Evolutionary conservation across 2,888 invertebrate genomes (phyloP).

Genomic region (Tiliacea aurago): DNA sequence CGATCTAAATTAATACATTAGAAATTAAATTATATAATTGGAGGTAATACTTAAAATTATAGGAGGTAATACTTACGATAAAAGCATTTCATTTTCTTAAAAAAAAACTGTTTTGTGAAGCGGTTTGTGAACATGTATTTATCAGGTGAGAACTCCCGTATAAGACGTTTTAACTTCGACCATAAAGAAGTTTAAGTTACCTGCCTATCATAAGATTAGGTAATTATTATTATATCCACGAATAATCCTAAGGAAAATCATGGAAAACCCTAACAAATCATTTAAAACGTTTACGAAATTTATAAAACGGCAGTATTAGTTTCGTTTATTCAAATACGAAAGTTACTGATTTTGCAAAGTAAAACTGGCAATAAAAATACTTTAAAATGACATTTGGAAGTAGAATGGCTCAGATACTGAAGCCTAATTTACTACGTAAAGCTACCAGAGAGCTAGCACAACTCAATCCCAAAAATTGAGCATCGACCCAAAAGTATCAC

Average conservation of each 20-base stretch:
- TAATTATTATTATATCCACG: conserved; percentile 58
- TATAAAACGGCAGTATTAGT: conserved; percentile 40
- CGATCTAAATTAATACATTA: conserved; percentile 75
- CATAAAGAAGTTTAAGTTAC: conserved; percentile 51
- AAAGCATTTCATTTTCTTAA: conserved; percentile 78
- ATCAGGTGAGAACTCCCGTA: conserved; percentile 64
- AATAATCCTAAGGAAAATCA: conserved; percentile 57
- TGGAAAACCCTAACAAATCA: conserved; percentile 48
- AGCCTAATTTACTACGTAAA: conserved; percentile 46
- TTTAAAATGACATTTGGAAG: conserved; percentile 67
- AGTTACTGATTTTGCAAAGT: conserved; percentile 62
- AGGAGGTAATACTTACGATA: conserved; percentile 89
- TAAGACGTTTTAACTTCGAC: conserved; percentile 40
- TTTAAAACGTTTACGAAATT: conserved; percentile 48
- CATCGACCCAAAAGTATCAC: conserved; percentile 16
- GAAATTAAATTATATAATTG: conserved; percentile 83
- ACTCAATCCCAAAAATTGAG: conserved; percentile 28
- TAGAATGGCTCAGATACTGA: conserved; percentile 42
- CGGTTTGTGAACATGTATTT: conserved; percentile 83
- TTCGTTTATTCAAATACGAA: conserved; percentile 53
- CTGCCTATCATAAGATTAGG: conserved; percentile 64
- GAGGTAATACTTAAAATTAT: conserved; percentile 89
- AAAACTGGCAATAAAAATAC: conserved; percentile 66
- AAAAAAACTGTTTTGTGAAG: conserved; percentile 68
- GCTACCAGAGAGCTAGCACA: conserved; percentile 58